Evolutionary conservation across 2,888 invertebrate genomes (phyloP).

Genomic region (Priocnemis perturbator): DNA sequence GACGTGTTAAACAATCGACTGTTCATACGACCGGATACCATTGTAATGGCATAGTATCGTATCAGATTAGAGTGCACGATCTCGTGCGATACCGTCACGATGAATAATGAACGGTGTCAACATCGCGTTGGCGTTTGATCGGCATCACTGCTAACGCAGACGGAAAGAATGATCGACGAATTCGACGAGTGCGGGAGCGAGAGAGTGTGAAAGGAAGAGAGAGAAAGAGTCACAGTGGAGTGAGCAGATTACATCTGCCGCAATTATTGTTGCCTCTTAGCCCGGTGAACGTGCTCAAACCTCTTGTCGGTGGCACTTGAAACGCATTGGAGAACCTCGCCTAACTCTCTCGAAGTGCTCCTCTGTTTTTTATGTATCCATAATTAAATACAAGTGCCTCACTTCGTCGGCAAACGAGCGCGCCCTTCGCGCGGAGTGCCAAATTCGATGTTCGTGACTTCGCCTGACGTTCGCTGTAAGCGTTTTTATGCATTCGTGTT

Average conservation of each 20-base stretch:
- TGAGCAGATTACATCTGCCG: constrained; percentile 3
- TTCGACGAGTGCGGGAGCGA: neutral
- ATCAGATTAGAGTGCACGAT: no score
- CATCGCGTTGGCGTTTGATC: no score
- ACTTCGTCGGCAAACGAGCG: constrained; percentile 13
- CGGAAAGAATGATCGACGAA: neutral
- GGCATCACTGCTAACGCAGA: no score
- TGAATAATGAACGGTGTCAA: no score
- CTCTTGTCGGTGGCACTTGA: constrained; percentile 35
- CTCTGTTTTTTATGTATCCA: constrained; percentile 30
- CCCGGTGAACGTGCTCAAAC: constrained; percentile 31
- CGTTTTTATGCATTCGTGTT: neutral
- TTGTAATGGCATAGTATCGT: no score
- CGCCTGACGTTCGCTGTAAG: neutral
- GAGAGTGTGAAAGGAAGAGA: neutral
- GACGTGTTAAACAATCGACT: no score
- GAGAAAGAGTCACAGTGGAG: neutral
- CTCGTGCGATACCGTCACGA: no score
- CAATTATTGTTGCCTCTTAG: constrained; percentile 37
- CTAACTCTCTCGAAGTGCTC: constrained; percentile 19
- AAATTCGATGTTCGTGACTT: constrained; percentile 8
- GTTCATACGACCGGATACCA: no score
- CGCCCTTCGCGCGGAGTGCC: constrained; percentile 11
- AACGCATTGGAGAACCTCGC: constrained; percentile 27
- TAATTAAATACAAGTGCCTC: constrained; percentile 35